phyloP scores from a whole-genome alignment of 2,797 vertebrate genomes.

The Onychomys arenicola region DNA sequence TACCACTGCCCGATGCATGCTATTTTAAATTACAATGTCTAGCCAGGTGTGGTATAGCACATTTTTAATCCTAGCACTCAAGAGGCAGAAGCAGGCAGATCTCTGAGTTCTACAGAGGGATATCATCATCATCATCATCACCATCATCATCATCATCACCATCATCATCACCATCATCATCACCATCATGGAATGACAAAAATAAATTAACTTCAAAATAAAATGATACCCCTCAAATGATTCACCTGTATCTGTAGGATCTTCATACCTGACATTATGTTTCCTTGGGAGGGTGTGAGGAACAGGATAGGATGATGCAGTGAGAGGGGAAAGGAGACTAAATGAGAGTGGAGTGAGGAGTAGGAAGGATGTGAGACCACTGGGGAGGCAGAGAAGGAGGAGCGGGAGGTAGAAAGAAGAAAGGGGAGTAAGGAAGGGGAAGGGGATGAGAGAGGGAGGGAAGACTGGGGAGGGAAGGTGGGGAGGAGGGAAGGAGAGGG shows the following conservation, averaged over 20 bases:
- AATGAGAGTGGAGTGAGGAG: background rate
- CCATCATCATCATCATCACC: too few species aligned
- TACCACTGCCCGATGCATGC: too few species aligned
- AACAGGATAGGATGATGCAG: background rate
- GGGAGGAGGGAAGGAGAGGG: background rate
- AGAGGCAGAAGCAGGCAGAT: background rate
- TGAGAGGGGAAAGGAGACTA: background rate
- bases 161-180: too few species aligned
- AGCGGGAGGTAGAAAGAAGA: background rate
- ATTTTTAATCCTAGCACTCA: background rate
- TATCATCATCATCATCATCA: background rate
- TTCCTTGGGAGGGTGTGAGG: too few species aligned
- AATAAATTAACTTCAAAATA: background rate
- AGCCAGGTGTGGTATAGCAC: background rate
- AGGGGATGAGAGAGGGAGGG: too few species aligned
- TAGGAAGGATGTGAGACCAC: background rate
- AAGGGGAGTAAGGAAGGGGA: too few species aligned
- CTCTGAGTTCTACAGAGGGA: background rate
- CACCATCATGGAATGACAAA: background rate
- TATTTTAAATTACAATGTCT: slow-evolving; percentile 14
- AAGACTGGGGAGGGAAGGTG: background rate
- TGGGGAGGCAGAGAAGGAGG: background rate
- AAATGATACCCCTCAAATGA: background rate
- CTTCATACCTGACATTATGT: background rate
- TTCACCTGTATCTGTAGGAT: background rate